Evolutionary conservation across 2,113 vertebrate species (phyloP), one percentile per base, ranked within the genome.

Genomic region (Desmodus rotundus): DNA sequence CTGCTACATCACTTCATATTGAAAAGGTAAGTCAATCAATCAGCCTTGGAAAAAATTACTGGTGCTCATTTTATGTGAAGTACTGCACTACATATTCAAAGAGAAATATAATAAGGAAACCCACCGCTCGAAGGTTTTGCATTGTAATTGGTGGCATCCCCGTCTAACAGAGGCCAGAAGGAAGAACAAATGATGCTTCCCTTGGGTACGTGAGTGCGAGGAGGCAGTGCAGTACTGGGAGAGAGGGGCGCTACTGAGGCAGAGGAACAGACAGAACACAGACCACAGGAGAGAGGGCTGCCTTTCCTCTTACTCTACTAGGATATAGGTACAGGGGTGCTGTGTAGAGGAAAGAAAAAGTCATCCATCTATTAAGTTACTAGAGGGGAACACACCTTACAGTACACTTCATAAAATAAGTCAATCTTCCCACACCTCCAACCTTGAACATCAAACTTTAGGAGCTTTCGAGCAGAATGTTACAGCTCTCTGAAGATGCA

Each of bases 11-110:
- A 94, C 38, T 95, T 95, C 72, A 26, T 74, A 74, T 65, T 78
- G 84, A 96, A 95, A 89, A 92, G 16, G 7, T 70, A 81, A 28
- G 6, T 82, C 73, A 86, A 91, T 93, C 74, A 81, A 74, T 97
- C 86, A 95, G 33, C 70, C 58, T 31, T 67, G 50, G 67, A 47
- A 65, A 50, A 89, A 94, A 81, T 45, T 22, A 50, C 22, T 24
- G n/a, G 26, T 38, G 68, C 7, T 89, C 52, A 33, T 93, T 97
- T 84, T 77, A 68, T 56, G 52, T 95, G 61, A 96, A 94, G 47
- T 45, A 72, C 19, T 52, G 17, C 16, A 52, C 20, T n/a, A 5
- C 31, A 36, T 45, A 38, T 50, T 94, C 88, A 93, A 43, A 81
- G 22, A 22, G 17, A 87, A 87, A 67, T 84, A 90, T 28, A 67